These are phyloP conservation scores for Phacellophora camtschatica DNA, from an alignment of 30 jellyfish, hydroid and myxozoan genomes.

Conservation along the genomic window DNA sequence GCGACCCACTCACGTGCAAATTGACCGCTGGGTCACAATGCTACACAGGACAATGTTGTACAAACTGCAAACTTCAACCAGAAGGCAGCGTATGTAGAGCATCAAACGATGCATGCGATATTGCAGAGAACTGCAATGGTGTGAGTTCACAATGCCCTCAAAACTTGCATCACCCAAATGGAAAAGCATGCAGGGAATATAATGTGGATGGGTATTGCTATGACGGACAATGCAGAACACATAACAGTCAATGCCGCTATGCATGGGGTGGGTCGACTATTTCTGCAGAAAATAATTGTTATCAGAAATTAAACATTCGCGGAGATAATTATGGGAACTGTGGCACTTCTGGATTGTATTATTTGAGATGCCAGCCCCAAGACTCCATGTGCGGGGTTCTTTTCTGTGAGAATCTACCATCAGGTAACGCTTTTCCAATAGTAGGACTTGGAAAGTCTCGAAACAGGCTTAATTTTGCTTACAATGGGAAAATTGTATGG, in stretches of 20 bases:
- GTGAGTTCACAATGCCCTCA: constrained; percentile 20
- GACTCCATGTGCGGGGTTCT: constrained; percentile 29
- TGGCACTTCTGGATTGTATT: constrained; percentile 31
- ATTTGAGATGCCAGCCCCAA: background rate
- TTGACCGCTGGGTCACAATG: constrained; percentile 55
- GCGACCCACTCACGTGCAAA: constrained; percentile 55
- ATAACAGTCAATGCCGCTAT: constrained; percentile 32
- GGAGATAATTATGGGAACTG: constrained; percentile 59
- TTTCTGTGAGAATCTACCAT: constrained; percentile 1
- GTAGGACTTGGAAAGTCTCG: constrained; percentile 15
- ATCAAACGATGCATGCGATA: constrained; percentile 26
- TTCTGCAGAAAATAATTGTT: constrained; percentile 21
- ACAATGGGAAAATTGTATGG: background rate
- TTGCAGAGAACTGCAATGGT: constrained; percentile 57
- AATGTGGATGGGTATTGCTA: constrained; percentile 39
- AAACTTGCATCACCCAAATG: constrained; percentile 26
- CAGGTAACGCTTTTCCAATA: background rate
- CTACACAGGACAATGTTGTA: constrained; percentile 48
- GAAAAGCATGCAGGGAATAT: constrained; percentile 19
- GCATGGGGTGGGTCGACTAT: constrained; percentile 36
- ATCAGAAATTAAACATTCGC: background rate
- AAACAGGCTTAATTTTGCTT: background rate
- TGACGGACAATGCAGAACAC: constrained; percentile 37
- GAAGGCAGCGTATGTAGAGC: constrained; percentile 44
- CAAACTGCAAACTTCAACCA: background rate